Base-by-base conservation (phyloP, 2,113 vertebrate genomes). In the Tichodroma muraria region DNA sequence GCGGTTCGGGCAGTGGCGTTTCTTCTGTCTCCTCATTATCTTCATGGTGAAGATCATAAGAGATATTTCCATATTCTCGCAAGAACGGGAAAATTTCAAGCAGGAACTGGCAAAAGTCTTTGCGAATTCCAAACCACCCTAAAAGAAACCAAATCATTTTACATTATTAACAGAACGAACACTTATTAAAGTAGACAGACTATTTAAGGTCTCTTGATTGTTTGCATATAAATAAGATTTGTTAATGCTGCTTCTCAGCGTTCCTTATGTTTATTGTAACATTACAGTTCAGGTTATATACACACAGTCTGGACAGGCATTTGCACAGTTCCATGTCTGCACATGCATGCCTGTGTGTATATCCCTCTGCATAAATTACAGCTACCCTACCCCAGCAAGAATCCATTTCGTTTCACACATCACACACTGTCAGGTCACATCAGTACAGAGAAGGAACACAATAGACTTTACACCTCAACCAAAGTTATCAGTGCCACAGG, bases 91-190 rank as follows among this genome's bases (percentile, higher is more conserved):
- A 99, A 92, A 99, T 98, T 97, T 99, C 99, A 94, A 99, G 96
- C 33, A 99, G 98, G 94, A 99, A 99, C 97, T 99, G 99, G 95
- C 99, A 99, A 96, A 99, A 99, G 96, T 99, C 99, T 94, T 99
- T 99, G 68, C 99, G 98, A 96, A 99, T 99, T 72, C 99, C 99
- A 77, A 99, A 99, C 99, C 99, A 99, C 99, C 99, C 99, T 99
- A 89, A 14, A 97, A 69, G 22, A 40, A 45, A 57, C 6, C 24
- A 10, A 49, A 25, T 25, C 0, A 24, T 80, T 91, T 68, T n/a
- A 31, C 4, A 3, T 80, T 54, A 59, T 6, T 82, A 92, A 71
- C 10, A 83, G 23, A 71, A 66, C 31, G 12, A 40, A 71, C 42
- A 53, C 33, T 40, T 40, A 57, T 42, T 44, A 61, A 54, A 64